Evolutionary conservation across 2,888 invertebrate genomes (phyloP), one percentile per base, ranked within the genome.

Genomic region (Chelonus formosanus): DNA sequence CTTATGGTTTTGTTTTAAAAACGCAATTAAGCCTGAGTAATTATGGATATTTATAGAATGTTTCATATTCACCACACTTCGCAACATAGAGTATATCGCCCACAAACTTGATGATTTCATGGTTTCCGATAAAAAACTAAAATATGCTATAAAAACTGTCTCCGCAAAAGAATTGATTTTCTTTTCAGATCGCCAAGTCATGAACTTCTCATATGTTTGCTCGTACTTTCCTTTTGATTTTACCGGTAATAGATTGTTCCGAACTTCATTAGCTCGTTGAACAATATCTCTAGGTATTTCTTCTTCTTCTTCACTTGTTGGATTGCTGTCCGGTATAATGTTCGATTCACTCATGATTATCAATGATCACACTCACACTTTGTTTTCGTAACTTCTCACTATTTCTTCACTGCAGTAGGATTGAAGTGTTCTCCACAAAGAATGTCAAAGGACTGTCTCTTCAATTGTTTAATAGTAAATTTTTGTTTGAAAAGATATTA

Each of bases 71-170:
- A 75, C 44, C 7, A 71, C 73, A 35, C 63, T 72, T 69, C 70
- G 72, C 5, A 76, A 43, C 74, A 76, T 76, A 5, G 76, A 76
- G 65, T 69, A 75, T 5, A 58, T 62, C 34, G 74, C 54, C 74
- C 73, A 77, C 47, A 75, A 67, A 34, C 73, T 70, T 5, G 75
- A 69, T 10, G 77, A 67, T 65, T 72, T 70, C 35, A 67, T 73
- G 40, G 69, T 71, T 47, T 70, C 40, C 5, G 72, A 57, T n/a
- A 77, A 58, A 44, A 72, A 63, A 35, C 52, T 31, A 60, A 76
- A 76, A 70, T 77, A 75, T 20, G 62, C 61, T n/a, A 72, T 4
- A 7, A 68, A 7, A 40, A 65, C 36, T 6, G 32, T 59, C 32
- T 57, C 65, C 6, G 60, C 8, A 3, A 53, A 6, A 5, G 5